These are phyloP conservation scores for Drosophila subpulchrella DNA, from an alignment of 1,140 invertebrate species.

Conservation along the genomic window DNA sequence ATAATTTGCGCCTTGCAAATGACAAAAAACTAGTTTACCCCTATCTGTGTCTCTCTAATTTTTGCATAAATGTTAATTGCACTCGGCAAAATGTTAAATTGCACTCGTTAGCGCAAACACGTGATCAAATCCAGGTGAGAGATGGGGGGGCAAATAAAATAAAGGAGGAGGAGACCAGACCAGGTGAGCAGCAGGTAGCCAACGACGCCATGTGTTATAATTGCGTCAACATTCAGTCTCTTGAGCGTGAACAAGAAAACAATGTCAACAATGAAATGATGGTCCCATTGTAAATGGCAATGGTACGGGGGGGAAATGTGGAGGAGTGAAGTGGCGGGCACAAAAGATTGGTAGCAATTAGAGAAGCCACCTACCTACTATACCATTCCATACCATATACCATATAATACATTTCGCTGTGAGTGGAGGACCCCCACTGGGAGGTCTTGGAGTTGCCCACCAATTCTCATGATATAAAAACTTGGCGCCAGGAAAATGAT, in stretches of 20 bases:
- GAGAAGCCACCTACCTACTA: slow-evolving; percentile 42
- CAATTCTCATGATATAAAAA: slow-evolving; percentile 55
- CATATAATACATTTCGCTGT: slow-evolving; percentile 5
- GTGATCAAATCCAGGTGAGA: slow-evolving; percentile 36
- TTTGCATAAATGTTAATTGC: slow-evolving; percentile 76
- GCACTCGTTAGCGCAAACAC: slow-evolving; percentile 60
- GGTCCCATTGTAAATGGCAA: slow-evolving; percentile 52
- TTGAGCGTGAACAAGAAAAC: slow-evolving; percentile 69
- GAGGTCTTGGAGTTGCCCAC: slow-evolving; percentile 31
- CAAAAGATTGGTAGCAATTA: slow-evolving; percentile 69
- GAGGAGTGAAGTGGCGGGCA: slow-evolving; percentile 12
- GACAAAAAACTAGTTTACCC: slow-evolving; percentile 63
- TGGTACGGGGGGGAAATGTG: not conserved
- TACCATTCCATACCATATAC: not conserved
- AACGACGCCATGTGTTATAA: slow-evolving; percentile 60
- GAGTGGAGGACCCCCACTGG: slow-evolving; percentile 16
- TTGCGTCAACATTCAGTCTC: slow-evolving; percentile 67
- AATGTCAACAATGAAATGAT: slow-evolving; percentile 75
- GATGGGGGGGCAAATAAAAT: not conserved
- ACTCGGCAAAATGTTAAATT: slow-evolving; percentile 64
- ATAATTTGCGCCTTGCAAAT: slow-evolving; percentile 52
- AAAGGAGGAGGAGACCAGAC: not conserved
- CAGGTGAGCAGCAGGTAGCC: slow-evolving; percentile 27
- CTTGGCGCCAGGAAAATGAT: slow-evolving; percentile 57
- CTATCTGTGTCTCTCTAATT: slow-evolving; percentile 41